A percentile compares a stretch with the other conserved stretches of the same genome.
phyloP scores from a whole-genome alignment of 1,140 invertebrate species.

The Patella vulgata region DNA sequence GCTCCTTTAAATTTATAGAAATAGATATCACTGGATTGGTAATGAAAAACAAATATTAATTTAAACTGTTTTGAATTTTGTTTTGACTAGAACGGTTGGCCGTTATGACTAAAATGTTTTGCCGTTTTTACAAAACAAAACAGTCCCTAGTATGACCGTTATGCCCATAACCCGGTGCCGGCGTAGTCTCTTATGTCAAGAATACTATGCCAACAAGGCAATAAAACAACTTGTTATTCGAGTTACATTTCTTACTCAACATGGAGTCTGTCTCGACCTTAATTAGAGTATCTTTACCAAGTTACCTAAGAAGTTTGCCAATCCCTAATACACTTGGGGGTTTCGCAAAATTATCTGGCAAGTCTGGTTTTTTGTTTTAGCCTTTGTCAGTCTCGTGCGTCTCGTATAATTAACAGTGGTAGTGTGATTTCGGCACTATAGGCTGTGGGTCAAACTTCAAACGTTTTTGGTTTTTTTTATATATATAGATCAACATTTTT shows the following conservation, averaged over 20 bases:
- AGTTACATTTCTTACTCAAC: not conserved
- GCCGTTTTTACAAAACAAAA: no score
- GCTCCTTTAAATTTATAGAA: no score
- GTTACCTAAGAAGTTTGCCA: conserved; percentile 35
- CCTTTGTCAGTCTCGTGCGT: not conserved
- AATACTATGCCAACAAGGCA: no score
- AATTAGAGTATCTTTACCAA: conserved; percentile 29
- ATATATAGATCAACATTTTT: not conserved
- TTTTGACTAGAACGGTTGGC: no score
- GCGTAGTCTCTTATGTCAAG: no score
- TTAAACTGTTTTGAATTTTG: no score
- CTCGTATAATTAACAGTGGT: not conserved
- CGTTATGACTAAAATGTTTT: no score
- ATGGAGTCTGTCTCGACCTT: conserved; percentile 38
- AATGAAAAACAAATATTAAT: no score
- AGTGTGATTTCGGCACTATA: not conserved
- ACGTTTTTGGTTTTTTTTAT: not conserved
- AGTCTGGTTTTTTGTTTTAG: not conserved
- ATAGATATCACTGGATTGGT: no score
- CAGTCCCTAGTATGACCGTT: no score
- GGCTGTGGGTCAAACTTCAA: not conserved
- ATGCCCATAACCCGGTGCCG: no score
- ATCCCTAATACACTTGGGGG: conserved; percentile 35
- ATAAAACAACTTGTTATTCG: no score
- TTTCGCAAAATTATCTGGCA: conserved; percentile 33